A percentile compares a stretch with the other conserved stretches of the same genome.
These are phyloP conservation scores for Microctonus aethiopoides DNA, from an alignment of 2,888 invertebrate species.

Conservation along the genomic window DNA sequence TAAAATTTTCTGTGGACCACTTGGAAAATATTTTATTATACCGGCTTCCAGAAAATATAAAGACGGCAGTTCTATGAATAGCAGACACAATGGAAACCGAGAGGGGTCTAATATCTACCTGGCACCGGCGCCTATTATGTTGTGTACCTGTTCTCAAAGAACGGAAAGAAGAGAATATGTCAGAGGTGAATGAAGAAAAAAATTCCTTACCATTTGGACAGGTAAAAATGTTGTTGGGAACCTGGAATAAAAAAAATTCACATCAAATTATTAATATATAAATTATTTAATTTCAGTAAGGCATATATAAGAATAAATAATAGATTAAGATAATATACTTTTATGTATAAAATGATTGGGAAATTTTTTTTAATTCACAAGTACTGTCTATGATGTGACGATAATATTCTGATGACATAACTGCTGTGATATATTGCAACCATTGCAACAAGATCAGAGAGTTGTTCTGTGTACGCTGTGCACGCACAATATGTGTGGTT, in stretches of 20 bases:
- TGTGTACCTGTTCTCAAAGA: slow-evolving; percentile 7
- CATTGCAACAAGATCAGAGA: slow-evolving; percentile 51
- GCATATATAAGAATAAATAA: not conserved
- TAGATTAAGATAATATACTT: not conserved
- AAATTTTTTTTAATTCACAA: not conserved
- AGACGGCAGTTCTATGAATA: not conserved
- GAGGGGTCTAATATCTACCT: not conserved
- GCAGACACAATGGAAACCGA: not conserved
- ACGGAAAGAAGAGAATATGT: slow-evolving; percentile 14
- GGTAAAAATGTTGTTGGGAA: slow-evolving; percentile 73
- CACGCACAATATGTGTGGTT: not conserved
- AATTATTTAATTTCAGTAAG: not conserved
- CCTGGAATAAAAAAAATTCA: slow-evolving; percentile 70
- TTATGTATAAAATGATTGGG: not conserved
- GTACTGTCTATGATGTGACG: slow-evolving; percentile 20
- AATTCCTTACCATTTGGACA: slow-evolving; percentile 78
- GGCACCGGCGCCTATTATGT: not conserved
- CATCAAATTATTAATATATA: slow-evolving; percentile 6
- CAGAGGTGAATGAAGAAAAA: slow-evolving; percentile 14
- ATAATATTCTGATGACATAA: slow-evolving; percentile 53
- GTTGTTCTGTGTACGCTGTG: slow-evolving; percentile 20
- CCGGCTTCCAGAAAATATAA: not conserved
- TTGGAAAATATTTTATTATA: not conserved
- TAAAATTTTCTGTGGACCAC: not conserved
- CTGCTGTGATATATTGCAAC: slow-evolving; percentile 45